These are phyloP conservation scores for Crocidura indochinensis DNA, from an alignment of 2,797 vertebrate species.

Conservation along the genomic window DNA sequence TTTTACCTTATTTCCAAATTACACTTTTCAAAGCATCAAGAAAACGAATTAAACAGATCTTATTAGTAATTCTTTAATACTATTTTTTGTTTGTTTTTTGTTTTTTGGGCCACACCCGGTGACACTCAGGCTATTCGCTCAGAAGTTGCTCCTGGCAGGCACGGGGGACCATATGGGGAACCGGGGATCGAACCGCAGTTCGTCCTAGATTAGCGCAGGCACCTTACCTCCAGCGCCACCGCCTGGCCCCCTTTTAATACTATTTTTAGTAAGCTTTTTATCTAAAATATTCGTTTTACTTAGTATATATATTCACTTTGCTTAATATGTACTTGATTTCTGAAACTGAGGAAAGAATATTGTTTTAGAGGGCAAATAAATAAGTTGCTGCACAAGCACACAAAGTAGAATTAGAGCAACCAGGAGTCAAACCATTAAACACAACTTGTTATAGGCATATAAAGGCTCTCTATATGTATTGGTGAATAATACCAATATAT, in stretches of 20 bases:
- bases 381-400: background rate
- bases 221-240: no score
- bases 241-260: no score
- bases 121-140: no score
- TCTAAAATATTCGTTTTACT: slow-evolving; percentile 32
- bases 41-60: slow-evolving; percentile 27
- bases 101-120: no score
- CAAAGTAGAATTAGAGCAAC: background rate
- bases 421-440: slow-evolving; percentile 7
- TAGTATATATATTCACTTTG: background rate
- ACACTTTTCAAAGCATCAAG: background rate
- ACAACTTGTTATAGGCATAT: background rate
- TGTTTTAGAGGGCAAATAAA: slow-evolving; percentile 53
- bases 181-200: no score
- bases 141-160: no score
- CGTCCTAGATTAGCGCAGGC: no score
- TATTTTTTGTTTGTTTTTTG: no score
- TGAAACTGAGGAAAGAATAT: slow-evolving; percentile 33
- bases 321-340: slow-evolving; percentile 20
- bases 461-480: no score
- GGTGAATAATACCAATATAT: no score
- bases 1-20: background rate
- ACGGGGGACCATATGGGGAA: no score
- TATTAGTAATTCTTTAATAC: slow-evolving; percentile 30
- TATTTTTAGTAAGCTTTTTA: background rate